Evolutionary conservation across 2,113 vertebrate genomes (phyloP), one percentile per base, ranked within the genome.

Genomic region (Saguinus imperator): DNA sequence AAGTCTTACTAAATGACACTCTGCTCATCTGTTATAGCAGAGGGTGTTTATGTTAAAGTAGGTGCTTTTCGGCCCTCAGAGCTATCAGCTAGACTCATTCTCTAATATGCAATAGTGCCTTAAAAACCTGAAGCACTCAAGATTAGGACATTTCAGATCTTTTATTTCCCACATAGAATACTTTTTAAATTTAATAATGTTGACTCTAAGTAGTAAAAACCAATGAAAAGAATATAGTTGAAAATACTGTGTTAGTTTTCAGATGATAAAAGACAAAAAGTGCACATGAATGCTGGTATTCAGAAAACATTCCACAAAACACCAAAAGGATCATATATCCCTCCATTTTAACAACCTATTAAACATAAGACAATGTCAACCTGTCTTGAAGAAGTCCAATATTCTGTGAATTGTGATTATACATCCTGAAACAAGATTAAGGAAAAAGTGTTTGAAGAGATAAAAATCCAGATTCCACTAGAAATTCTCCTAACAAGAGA

Each of bases 241-340:
- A 95, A 92, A 95, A 96, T 3, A 80, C 6, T 86, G 73, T 10
- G 14, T 57, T 88, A 77, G 17, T 95, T 94, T 96, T 94, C 82
- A 97, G 72, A 90, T 77, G 10, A 87, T 87, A 43, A 97, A 95
- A 93, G 14, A 83, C 32, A 96, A 91, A 94, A 77, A 79, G 61
- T 91, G 50, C 68, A 93, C 87, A 95, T 43, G 23, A 92, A 96
- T 48, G 91, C 0, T 64, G 14, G 21, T 77, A 5, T 75, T 90
- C 27, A 79, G 32, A 95, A 85, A n/a, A 79, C 85, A 89, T 77
- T 92, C 32, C n/a, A 89, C 14, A n/a, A 40, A 76, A 91, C 4
- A 35, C 50, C 68, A 92, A 89, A 68, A 68, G 13, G 13, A 32
- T 57, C 27, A 43, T 68, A 35, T 25, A 90, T 70, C n/a, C 18